Evolutionary conservation across 1,140 invertebrate genomes (phyloP).

Genomic region (Drosophila pseudoananassae): DNA sequence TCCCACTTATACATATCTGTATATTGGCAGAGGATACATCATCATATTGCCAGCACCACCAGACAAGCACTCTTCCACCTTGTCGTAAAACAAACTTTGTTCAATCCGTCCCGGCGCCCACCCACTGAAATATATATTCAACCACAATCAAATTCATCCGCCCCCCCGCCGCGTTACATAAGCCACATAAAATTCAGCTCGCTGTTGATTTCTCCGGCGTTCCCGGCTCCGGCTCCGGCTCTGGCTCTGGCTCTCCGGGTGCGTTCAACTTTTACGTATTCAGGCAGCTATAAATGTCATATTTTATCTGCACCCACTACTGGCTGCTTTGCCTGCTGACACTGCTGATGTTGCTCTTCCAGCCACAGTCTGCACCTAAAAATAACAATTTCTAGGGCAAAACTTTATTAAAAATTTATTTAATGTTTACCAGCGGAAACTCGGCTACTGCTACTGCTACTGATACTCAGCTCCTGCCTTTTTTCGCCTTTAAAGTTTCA

Average conservation of each 20-base stretch:
- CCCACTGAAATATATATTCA: conserved; percentile 24
- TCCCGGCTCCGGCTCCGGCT: conserved; percentile 9
- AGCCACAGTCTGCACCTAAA: conserved; percentile 47
- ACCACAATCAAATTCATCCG: conserved; percentile 63
- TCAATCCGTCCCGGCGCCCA: conserved; percentile 19
- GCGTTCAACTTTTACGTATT: conserved; percentile 77
- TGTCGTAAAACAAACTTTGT: conserved; percentile 53
- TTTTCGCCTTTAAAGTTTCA: conserved; percentile 59
- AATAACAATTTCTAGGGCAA: conserved; percentile 72
- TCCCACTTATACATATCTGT: conserved; percentile 9
- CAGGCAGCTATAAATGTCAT: conserved; percentile 76
- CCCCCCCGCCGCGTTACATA: conserved; percentile 49
- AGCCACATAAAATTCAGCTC: conserved; percentile 59
- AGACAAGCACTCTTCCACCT: conserved; percentile 4
- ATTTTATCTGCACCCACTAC: conserved; percentile 67
- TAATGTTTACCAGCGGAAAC: conserved; percentile 42
- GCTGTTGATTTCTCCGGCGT: conserved; percentile 34
- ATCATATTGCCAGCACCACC: conserved; percentile 4
- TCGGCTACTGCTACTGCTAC: neutral
- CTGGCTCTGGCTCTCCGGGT: conserved; percentile 53
- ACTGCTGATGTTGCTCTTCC: conserved; percentile 8
- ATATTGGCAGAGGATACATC: conserved; percentile 40
- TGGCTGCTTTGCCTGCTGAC: conserved; percentile 21
- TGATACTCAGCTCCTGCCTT: conserved; percentile 11
- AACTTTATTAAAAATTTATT: conserved; percentile 80